Evolutionary conservation across 2,888 invertebrate genomes (phyloP), one percentile per base, ranked within the genome.

Genomic region (Hypomecis atomaria): DNA sequence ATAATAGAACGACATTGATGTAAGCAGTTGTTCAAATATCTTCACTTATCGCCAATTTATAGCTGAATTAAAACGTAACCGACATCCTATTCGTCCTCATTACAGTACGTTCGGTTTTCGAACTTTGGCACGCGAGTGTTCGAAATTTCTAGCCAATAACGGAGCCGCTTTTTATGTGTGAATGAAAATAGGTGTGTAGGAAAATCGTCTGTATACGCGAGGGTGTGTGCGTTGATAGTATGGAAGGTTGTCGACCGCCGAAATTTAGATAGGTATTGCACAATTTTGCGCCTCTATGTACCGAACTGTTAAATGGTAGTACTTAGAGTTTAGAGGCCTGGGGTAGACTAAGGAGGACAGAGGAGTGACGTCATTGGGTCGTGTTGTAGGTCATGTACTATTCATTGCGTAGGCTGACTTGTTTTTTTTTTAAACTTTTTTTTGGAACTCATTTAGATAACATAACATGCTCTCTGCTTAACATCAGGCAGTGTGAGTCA

Each of bases 221-320:
- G 40, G 23, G 0, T 71, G 70, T 69, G 73, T 79, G 81, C 67
- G 82, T 79, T 67, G 67, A 76, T 73, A 73, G 73, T 79, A 72
- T 54, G 50, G 36, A 43, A 74, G 85, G 76, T 79, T 79, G 75
- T 62, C 73, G 80, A 83, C 82, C 85, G 75, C 73, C 78, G 70
- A 83, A 84, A 79, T 83, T 84, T 84, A 78, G 82, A 82, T 74
- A 78, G 72, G 72, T 78, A 82, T 85, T 85, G 84, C 83, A 82
- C 83, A 84, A 83, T 76, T 78, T 69, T 72, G 74, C 62, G 70
- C 64, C 66, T 67, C 23, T 59, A 33, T 62, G 55, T 60, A 60
- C 59, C 52, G 23, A 55, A 53, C 52, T 38, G 37, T n/a, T 23
- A 56, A 58, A 23, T 23, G 23, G 23, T 23, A 52, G 38, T 45